Conservation (phyloP, 2,113 vertebrate genomes). For the Toxostoma redivivum region DNA sequence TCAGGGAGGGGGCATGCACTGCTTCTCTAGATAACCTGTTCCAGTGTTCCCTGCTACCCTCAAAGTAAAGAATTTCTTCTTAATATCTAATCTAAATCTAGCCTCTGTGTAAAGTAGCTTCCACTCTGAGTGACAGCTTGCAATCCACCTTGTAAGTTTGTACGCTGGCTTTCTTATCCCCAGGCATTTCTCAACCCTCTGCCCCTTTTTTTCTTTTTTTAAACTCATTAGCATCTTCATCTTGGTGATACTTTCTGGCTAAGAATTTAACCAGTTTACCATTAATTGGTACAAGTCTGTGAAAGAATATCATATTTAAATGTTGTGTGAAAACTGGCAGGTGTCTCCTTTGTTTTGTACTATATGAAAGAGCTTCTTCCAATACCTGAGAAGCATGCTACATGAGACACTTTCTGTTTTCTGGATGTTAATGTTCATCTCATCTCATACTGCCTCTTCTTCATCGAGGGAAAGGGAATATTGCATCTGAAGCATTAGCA, state of each 20-base stretch:
- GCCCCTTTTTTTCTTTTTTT: constrained; percentile 5
- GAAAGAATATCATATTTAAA: neutral
- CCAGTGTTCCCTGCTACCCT: neutral
- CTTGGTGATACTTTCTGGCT: neutral
- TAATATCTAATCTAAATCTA: neutral
- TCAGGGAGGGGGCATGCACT: neutral
- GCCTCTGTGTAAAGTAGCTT: neutral
- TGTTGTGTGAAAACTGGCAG: neutral
- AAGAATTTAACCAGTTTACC: constrained; percentile 2
- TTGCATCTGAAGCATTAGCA: fast-evolving
- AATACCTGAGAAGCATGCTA: neutral
- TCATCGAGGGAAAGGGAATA: neutral
- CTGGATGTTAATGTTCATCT: neutral
- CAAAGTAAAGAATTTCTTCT: neutral
- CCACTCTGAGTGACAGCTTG: constrained; percentile 10
- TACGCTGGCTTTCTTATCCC: constrained; percentile 19
- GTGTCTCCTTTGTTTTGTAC: neutral
- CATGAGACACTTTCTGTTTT: neutral
- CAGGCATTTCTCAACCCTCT: constrained; percentile 11
- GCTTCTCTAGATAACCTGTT: neutral
- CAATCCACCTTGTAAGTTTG: constrained; percentile 24
- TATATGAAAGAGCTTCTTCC: neutral
- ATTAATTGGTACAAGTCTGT: neutral
- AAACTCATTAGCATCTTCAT: constrained; percentile 47
- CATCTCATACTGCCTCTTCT: neutral